A percentile compares a stretch with the other conserved stretches of the same genome.
Conservation (phyloP, 2,888 invertebrate species). For the Ellobium chinense region DNA sequence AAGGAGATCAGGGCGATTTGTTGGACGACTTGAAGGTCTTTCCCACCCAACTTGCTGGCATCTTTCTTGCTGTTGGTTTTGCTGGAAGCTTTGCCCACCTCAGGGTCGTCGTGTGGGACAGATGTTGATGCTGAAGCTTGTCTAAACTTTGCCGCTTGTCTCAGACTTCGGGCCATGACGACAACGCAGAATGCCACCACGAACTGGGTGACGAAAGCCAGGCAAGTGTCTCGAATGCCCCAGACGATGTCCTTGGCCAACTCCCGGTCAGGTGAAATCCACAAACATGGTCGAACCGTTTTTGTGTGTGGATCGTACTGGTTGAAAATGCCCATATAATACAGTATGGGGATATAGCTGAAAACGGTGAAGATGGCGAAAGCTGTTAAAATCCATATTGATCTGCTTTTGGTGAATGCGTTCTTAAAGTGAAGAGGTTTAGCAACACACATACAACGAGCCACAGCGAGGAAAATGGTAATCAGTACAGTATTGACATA, state of each 20-base stretch:
- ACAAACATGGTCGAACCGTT: background rate
- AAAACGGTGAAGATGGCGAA: conserved; percentile 17
- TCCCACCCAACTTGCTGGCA: background rate
- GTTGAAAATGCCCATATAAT: conserved; percentile 6
- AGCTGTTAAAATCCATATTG: background rate
- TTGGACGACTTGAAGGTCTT: conserved; percentile 12
- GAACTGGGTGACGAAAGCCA: conserved; percentile 9
- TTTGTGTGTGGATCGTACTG: conserved; percentile 4
- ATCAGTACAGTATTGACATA: conserved; percentile 18
- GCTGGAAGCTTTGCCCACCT: too few species aligned
- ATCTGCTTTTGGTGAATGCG: background rate
- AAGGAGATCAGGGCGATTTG: conserved; percentile 8
- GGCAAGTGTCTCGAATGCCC: background rate
- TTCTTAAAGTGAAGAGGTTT: conserved; percentile 26
- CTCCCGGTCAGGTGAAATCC: conserved; percentile 9
- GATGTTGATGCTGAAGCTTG: background rate
- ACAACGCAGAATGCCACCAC: conserved; percentile 12
- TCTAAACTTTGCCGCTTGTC: conserved; percentile 19
- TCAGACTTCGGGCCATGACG: conserved; percentile 21
- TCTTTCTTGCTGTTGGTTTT: background rate
- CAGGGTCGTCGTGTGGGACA: too few species aligned
- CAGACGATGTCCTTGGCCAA: conserved; percentile 16
- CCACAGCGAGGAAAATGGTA: conserved; percentile 26
- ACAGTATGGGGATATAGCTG: conserved; percentile 2
- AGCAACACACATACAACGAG: conserved; percentile 28